Evolutionary conservation across 1,140 invertebrate genomes (phyloP).

Genomic region (Xylocopa sonorina): DNA sequence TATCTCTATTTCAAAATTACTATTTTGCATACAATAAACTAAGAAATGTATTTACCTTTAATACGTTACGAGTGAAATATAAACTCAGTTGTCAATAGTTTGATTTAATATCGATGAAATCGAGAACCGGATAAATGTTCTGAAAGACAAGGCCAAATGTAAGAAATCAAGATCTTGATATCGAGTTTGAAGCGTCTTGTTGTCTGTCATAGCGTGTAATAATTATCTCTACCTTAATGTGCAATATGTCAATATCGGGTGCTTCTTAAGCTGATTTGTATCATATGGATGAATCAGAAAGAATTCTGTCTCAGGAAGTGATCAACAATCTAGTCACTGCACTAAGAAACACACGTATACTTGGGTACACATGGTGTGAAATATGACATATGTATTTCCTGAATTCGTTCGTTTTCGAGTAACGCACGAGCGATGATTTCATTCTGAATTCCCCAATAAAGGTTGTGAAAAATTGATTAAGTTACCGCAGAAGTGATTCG

Average conservation of each 20-base stretch:
- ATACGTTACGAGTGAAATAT: conserved; percentile 18
- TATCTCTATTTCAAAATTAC: no score
- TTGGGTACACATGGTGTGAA: no score
- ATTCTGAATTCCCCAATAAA: no score
- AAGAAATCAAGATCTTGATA: conserved; percentile 10
- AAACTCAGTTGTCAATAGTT: background rate
- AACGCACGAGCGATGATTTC: no score
- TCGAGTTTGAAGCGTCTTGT: background rate
- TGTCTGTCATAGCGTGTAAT: background rate
- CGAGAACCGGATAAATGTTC: conserved; percentile 34
- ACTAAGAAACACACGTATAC: background rate
- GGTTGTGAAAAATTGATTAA: no score
- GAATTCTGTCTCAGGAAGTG: background rate
- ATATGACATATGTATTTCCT: no score
- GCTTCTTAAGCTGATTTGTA: background rate
- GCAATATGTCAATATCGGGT: background rate
- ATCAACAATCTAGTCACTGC: no score
- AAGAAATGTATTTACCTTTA: no score
- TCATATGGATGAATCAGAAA: background rate
- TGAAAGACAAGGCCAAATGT: background rate
- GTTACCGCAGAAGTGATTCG: no score
- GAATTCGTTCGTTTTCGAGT: no score
- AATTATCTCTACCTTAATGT: conserved; percentile 4
- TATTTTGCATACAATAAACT: no score
- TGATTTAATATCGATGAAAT: conserved; percentile 36